These are phyloP conservation scores for Hypanus sabinus DNA, from an alignment of 2,113 vertebrate species.

Conservation along the genomic window DNA sequence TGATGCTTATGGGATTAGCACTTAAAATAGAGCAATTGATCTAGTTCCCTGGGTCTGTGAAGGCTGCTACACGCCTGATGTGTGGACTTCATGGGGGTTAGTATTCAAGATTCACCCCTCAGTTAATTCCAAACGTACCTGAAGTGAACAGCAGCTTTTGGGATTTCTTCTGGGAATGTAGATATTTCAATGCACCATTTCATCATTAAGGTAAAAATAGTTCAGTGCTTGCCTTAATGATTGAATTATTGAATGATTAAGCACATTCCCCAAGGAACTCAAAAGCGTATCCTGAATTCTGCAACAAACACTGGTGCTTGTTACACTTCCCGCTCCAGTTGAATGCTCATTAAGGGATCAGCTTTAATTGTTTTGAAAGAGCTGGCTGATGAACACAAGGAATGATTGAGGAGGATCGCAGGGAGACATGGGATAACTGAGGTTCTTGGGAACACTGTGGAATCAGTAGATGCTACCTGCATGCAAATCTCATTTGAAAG, in stretches of 20 bases:
- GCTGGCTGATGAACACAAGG: background rate
- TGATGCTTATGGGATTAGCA: background rate
- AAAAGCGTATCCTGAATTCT: background rate
- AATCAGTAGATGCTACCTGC: background rate
- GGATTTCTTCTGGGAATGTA: background rate
- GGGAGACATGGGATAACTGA: background rate
- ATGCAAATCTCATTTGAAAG: no score
- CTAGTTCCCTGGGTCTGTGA: background rate
- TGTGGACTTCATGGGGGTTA: background rate
- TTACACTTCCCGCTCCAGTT: background rate
- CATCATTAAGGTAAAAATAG: background rate
- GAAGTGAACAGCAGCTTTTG: background rate
- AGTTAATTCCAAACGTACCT: background rate
- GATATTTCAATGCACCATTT: background rate
- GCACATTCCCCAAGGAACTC: background rate
- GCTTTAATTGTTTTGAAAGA: background rate
- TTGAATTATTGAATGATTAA: no score
- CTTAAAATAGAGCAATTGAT: background rate
- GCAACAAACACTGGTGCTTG: background rate
- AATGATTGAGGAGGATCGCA: background rate
- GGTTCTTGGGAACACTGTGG: background rate
- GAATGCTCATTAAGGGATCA: background rate
- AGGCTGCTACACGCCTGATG: background rate
- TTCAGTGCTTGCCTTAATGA: background rate
- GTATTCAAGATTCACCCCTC: background rate